Conservation (phyloP, 2,888 invertebrate genomes). For the Teleiodes luculella region DNA sequence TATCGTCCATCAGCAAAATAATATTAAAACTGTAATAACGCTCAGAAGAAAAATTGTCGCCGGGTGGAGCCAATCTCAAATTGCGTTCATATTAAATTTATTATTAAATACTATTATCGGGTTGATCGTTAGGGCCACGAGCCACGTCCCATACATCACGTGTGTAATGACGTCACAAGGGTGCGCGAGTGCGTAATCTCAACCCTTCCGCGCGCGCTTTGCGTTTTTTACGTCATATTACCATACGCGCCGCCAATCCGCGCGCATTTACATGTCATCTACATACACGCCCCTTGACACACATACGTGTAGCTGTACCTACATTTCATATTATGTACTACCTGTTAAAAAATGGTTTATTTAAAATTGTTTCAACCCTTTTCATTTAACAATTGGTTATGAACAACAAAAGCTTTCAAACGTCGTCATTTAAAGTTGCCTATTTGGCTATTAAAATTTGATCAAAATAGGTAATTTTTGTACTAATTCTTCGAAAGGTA, state of each 20-base stretch:
- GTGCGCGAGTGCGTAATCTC: slow-evolving; percentile 7
- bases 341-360: no score
- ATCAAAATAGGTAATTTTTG: no score
- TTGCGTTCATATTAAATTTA: slow-evolving; percentile 8
- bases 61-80: slow-evolving; percentile 2
- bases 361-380: no score
- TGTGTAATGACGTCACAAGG: slow-evolving; percentile 21
- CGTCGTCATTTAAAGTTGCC: no score
- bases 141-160: slow-evolving; percentile 7
- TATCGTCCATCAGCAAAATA: not conserved
- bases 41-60: not conserved
- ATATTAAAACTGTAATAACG: slow-evolving; percentile 2
- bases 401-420: no score
- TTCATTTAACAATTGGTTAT: no score
- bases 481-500: no score
- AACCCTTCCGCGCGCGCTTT: slow-evolving; percentile 18
- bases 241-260: slow-evolving; percentile 39
- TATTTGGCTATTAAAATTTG: no score
- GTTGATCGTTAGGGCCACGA: slow-evolving; percentile 10
- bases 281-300: slow-evolving; percentile 35
- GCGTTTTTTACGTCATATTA: slow-evolving; percentile 37
- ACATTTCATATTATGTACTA: no score
- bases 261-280: slow-evolving; percentile 41
- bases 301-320: not conserved
- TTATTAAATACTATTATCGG: slow-evolving; percentile 11